Evolutionary conservation across 2,113 vertebrate genomes (phyloP), one percentile per base, ranked within the genome.

Genomic region (Macrotus californicus): DNA sequence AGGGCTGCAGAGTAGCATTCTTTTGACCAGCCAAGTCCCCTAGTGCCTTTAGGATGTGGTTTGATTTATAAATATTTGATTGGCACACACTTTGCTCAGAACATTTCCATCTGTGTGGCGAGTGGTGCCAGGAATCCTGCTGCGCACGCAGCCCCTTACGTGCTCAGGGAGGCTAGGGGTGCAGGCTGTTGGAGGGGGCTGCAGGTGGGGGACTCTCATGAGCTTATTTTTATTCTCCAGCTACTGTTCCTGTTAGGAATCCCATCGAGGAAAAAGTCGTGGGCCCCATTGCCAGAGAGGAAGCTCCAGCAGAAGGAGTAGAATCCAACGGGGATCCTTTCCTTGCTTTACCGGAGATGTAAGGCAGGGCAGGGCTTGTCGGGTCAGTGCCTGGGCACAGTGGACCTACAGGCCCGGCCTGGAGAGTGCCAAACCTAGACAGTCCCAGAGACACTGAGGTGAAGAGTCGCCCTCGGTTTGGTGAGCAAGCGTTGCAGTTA

Each of bases 11-110:
- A 48, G 75, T 29, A 70, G 73, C 85, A 83, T 88, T 92, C 88
- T 88, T 88, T 85, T 69, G 77, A 34, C 77, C 24, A 36, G 91
- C 4, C 11, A 73, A 73, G 54, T 96, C 87, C 79, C 75, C 79
- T 70, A 64, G 73, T 72, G 77, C 91, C 86, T 91, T 82, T 86
- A 96, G 96, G 95, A 95, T 97, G 96, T 96, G 96, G 97, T 96
- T 94, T 81, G 81, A 83, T 95, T 86, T 95, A 94, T 96, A 95
- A 96, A 96, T 97, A 94, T 95, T 96, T 97, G 92, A 97, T 94
- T 81, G 92, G 95, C 87, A 72, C n/a, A 34, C 72, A 91, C 72
- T 95, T 81, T 50, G 91, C 94, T 94, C 67, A 86, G 77, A 93
- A 94, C 77, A 48, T 90, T 94, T 94, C 82, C 96, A 93, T 91